Conservation (phyloP, 2,888 invertebrate genomes). For the Noctua comes region DNA sequence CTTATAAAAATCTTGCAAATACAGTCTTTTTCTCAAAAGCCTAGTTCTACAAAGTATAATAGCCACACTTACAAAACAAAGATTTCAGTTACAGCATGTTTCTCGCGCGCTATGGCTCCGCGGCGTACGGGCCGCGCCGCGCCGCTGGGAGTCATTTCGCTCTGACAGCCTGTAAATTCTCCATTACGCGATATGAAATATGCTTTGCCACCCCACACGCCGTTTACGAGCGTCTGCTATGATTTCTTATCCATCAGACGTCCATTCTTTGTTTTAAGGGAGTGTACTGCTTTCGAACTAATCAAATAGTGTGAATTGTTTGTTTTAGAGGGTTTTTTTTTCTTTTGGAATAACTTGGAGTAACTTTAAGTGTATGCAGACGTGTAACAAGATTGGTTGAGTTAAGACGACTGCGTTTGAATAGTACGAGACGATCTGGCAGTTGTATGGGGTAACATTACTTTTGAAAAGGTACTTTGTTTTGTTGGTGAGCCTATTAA, state of each 20-base stretch:
- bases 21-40: background rate
- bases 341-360: background rate
- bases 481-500: slow-evolving; percentile 11
- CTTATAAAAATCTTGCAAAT: background rate
- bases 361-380: slow-evolving; percentile 18
- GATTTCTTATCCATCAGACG: slow-evolving; percentile 77
- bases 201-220: slow-evolving; percentile 79
- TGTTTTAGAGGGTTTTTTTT: background rate
- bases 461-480: slow-evolving; percentile 26
- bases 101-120: slow-evolving; percentile 58
- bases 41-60: slow-evolving; percentile 17
- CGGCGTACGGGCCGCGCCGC: slow-evolving; percentile 75
- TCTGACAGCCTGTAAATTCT: slow-evolving; percentile 90
- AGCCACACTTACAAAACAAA: slow-evolving; percentile 34
- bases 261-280: slow-evolving; percentile 67
- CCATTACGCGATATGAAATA: slow-evolving; percentile 91
- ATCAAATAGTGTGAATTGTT: slow-evolving; percentile 48
- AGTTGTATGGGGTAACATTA: slow-evolving; percentile 40
- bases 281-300: slow-evolving; percentile 62
- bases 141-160: slow-evolving; percentile 89
- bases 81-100: slow-evolving; percentile 71
- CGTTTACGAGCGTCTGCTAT: slow-evolving; percentile 81
- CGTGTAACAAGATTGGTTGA: slow-evolving; percentile 17
- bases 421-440: slow-evolving; percentile 26
- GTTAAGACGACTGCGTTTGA: slow-evolving; percentile 30